These are phyloP conservation scores for Rhyacophila brunnea DNA, from an alignment of 1,140 invertebrate genomes.

Conservation along the genomic window DNA sequence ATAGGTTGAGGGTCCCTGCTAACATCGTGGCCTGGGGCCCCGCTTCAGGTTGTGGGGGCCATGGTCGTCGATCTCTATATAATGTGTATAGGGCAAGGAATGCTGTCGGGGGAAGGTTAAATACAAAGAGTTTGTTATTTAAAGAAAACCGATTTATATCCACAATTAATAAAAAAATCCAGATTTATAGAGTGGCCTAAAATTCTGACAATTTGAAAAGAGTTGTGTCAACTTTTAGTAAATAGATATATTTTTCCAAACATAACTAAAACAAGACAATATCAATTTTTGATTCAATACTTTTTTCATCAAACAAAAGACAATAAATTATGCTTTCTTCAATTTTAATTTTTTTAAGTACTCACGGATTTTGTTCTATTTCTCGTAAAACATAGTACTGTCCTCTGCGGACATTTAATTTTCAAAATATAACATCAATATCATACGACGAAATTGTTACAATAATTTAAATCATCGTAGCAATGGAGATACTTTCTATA, in stretches of 20 bases:
- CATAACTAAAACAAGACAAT: conserved; percentile 29
- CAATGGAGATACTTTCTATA: too few relatives aligned
- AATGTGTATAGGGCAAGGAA: too few relatives aligned
- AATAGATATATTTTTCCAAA: conserved; percentile 31
- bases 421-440: background rate
- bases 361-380: conserved; percentile 5
- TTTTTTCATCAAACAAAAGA: too few relatives aligned
- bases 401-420: background rate
- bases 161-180: conserved; percentile 33
- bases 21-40: too few relatives aligned
- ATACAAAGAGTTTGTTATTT: background rate
- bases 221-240: conserved; percentile 6
- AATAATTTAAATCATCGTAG: too few relatives aligned
- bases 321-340: too few relatives aligned
- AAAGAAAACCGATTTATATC: conserved; percentile 34
- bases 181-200: conserved; percentile 19
- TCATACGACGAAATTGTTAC: too few relatives aligned
- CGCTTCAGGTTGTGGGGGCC: too few relatives aligned
- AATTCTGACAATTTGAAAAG: conserved; percentile 17
- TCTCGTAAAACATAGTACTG: background rate
- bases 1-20: too few relatives aligned
- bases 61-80: too few relatives aligned
- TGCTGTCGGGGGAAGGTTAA: too few relatives aligned
- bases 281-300: background rate
- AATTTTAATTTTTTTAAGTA: conserved; percentile 12